Conservation (phyloP, 1,140 invertebrate species). For the Capitella teleta region DNA sequence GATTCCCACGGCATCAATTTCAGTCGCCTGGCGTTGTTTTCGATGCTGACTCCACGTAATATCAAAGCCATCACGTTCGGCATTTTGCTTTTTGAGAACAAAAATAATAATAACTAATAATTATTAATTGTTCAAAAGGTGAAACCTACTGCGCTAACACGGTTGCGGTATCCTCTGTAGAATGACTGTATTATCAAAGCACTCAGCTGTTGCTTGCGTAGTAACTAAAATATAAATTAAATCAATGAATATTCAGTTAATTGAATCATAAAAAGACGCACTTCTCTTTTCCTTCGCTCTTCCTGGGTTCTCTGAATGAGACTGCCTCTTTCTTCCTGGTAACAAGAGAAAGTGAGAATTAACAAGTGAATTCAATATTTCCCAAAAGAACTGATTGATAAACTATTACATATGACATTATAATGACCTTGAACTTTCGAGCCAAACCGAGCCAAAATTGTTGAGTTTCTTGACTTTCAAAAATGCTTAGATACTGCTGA, state of each 20-base stretch:
- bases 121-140: background rate
- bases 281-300: constrained; percentile 75
- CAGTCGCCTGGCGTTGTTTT: background rate
- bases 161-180: constrained; percentile 60
- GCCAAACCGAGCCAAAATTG: too few species aligned
- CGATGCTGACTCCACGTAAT: background rate
- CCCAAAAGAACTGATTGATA: background rate
- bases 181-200: constrained; percentile 66
- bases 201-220: constrained; percentile 53
- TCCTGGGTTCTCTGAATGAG: constrained; percentile 66
- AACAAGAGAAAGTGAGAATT: constrained; percentile 8
- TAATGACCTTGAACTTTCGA: too few species aligned
- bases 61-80: background rate
- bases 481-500: too few species aligned
- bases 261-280: constrained; percentile 22
- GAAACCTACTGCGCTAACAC: constrained; percentile 53
- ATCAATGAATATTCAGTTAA: background rate
- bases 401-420: background rate
- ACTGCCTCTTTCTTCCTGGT: constrained; percentile 55
- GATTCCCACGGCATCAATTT: background rate
- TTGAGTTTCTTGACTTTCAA: too few species aligned
- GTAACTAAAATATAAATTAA: constrained; percentile 17
- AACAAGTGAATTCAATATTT: background rate
- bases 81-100: background rate
- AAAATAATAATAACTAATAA: background rate